Evolutionary conservation across 92 coral and sea anemone genomes (phyloP).

Genomic region (Metridium senile): DNA sequence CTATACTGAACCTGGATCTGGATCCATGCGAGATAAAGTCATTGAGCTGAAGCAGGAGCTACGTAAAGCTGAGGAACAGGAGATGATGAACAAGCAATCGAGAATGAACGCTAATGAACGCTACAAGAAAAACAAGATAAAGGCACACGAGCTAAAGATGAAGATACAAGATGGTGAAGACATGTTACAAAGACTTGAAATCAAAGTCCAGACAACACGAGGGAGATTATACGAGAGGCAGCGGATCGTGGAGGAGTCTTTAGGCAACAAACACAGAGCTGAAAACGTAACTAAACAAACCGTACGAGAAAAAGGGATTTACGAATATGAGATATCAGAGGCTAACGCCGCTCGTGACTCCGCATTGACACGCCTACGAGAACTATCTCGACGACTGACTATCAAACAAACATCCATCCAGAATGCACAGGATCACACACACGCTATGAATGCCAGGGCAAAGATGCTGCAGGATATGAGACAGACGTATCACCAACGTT

Average conservation of each 20-base stretch:
- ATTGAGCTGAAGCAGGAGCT: conserved; percentile 71
- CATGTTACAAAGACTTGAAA: conserved; percentile 58
- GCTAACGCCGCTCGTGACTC: conserved; percentile 66
- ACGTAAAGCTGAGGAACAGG: conserved; percentile 60
- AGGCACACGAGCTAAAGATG: conserved; percentile 57
- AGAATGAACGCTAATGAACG: conserved; percentile 64
- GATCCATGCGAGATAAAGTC: conserved; percentile 86
- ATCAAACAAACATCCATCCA: conserved; percentile 52
- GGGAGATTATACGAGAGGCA: conserved; percentile 48
- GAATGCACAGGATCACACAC: conserved; percentile 65
- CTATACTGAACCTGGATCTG: conserved; percentile 57
- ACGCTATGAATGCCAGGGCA: conserved; percentile 49
- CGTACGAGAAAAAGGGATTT: conserved; percentile 49
- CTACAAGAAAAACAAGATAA: conserved; percentile 55
- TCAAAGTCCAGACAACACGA: conserved; percentile 45
- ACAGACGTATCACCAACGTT: conserved; percentile 63
- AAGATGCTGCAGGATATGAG: conserved; percentile 66
- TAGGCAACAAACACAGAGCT: conserved; percentile 45
- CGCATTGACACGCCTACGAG: conserved; percentile 53
- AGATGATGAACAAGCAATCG: conserved; percentile 51
- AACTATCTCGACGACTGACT: conserved; percentile 41
- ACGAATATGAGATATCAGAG: conserved; percentile 65
- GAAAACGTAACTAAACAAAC: conserved; percentile 55
- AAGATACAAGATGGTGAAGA: conserved; percentile 73
- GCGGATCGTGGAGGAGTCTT: conserved; percentile 62